phyloP scores from a whole-genome alignment of 2,797 vertebrate species.

The Hypotaenidia okinawae region DNA sequence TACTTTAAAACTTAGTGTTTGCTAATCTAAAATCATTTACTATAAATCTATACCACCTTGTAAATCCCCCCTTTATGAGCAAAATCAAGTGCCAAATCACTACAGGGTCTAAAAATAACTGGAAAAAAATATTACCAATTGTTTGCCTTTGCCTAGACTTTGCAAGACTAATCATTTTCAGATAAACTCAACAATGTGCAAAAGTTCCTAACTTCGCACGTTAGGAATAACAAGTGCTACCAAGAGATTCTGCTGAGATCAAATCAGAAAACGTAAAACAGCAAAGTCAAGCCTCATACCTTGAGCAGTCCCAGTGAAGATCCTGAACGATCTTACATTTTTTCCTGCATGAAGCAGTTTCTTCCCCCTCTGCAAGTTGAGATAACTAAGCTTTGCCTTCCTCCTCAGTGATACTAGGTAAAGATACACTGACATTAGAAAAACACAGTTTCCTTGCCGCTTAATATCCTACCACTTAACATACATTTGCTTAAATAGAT shows the following conservation, averaged over 20 bases:
- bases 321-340: conserved; percentile 40
- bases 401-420: conserved; percentile 3
- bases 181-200: conserved; percentile 77
- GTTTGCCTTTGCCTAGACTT: conserved; percentile 78
- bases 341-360: conserved; percentile 52
- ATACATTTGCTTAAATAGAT: conserved; percentile 66
- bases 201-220: conserved; percentile 70
- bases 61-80: conserved; percentile 73
- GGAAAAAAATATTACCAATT: conserved; percentile 54
- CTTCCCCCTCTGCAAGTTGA: conserved; percentile 9
- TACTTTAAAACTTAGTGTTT: conserved; percentile 83
- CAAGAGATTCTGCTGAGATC: conserved; percentile 60
- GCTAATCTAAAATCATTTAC: conserved; percentile 78
- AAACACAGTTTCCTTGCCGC: conserved; percentile 40
- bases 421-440: conserved; percentile 40
- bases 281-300: conserved; percentile 68
- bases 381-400: conserved; percentile 54
- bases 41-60: conserved; percentile 74
- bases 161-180: conserved; percentile 88
- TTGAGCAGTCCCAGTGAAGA: conserved; percentile 71
- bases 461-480: conserved; percentile 61
- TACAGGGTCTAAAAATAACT: conserved; percentile 71
- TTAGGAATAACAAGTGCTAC: conserved; percentile 75
- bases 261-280: conserved; percentile 44
- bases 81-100: conserved; percentile 79